Evolutionary conservation across 2,888 invertebrate species (phyloP).

Genomic region (Stenoptilia bipunctidactyla): DNA sequence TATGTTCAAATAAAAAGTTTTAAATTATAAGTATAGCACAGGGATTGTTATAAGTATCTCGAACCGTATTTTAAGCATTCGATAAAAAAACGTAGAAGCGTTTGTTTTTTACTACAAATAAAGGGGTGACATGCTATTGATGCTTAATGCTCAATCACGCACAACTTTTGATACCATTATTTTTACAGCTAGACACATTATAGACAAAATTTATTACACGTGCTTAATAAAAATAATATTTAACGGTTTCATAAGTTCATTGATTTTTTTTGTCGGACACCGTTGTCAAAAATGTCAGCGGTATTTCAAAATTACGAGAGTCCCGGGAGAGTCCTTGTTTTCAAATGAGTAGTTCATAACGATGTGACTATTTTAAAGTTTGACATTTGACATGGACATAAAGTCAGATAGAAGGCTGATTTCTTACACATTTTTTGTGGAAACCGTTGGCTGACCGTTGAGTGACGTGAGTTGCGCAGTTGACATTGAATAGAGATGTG

Average conservation of each 20-base stretch:
- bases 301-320: not conserved
- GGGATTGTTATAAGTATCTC: no score
- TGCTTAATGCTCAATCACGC: conserved; percentile 24
- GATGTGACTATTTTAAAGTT: conserved; percentile 18
- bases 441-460: conserved; percentile 58
- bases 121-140: conserved; percentile 28
- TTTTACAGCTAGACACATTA: not conserved
- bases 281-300: not conserved
- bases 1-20: no score
- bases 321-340: conserved; percentile 1
- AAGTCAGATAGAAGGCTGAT: conserved; percentile 33
- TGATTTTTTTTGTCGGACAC: conserved; percentile 11
- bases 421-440: conserved; percentile 25
- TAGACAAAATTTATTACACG: not conserved
- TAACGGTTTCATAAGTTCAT: not conserved
- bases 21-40: no score
- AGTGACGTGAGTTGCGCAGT: conserved; percentile 36
- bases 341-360: conserved; percentile 6
- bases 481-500: conserved; percentile 13
- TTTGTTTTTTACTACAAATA: conserved; percentile 17
- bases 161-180: conserved; percentile 11
- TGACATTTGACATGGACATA: conserved; percentile 40
- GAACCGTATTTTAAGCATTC: no score
- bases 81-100: no score
- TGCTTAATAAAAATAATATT: conserved; percentile 1